Percentiles rank a stretch among this genome's conserved stretches.
These are phyloP conservation scores for Caenorhabditis sp. DNA, from an alignment of 2,888 invertebrate species.

Conservation along the genomic window DNA sequence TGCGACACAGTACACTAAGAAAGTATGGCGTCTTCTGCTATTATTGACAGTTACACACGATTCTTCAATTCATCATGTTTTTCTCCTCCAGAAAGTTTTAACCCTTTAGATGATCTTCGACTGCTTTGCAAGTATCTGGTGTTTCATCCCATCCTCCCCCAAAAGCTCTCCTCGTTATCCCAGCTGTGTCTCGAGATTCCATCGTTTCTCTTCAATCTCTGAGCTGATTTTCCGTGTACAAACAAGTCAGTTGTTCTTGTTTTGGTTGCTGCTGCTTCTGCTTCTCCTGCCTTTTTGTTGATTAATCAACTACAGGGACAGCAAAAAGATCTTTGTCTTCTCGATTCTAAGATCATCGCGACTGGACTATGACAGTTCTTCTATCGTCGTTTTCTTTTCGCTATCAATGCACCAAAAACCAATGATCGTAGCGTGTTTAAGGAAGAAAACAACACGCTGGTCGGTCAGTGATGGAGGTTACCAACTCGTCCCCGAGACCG, in stretches of 20 bases:
- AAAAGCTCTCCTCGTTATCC: neutral
- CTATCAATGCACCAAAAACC: conserved; percentile 39
- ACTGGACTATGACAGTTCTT: no score
- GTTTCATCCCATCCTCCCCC: conserved; percentile 30
- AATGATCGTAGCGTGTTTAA: conserved; percentile 17
- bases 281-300: conserved; percentile 13
- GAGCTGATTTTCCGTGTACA: conserved; percentile 26
- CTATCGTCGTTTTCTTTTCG: no score
- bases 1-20: no score
- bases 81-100: no score
- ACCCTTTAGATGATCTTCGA: no score
- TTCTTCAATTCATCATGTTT: no score
- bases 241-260: conserved; percentile 44
- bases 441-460: conserved; percentile 32
- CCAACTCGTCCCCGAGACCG: neutral
- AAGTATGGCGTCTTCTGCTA: no score
- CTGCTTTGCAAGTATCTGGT: conserved; percentile 4
- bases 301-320: conserved; percentile 19
- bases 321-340: neutral
- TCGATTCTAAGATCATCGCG: conserved; percentile 35
- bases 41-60: no score
- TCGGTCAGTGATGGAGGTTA: conserved; percentile 4
- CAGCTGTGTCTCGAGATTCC: no score
- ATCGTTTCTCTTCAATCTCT: conserved; percentile 35
- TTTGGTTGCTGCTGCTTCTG: neutral